A percentile compares a stretch with the other conserved stretches of the same genome.
Evolutionary conservation across 2,113 vertebrate species (phyloP).

Genomic region (Alligator mississippiensis): DNA sequence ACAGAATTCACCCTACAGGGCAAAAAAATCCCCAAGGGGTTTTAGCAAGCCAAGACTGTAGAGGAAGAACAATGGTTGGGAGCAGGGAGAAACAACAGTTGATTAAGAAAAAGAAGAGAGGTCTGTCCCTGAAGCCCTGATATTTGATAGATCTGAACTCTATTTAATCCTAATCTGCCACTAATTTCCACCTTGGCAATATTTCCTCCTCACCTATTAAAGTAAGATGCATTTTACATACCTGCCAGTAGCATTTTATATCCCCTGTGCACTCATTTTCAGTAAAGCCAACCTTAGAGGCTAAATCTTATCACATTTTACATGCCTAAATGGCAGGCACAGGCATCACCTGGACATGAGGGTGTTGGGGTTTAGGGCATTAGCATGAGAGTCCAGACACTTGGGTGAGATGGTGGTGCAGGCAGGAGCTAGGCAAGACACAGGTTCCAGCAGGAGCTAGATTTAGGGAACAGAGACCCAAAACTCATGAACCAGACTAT

Average conservation of each 20-base stretch:
- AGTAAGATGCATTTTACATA: neutral
- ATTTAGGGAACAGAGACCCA: too few species aligned
- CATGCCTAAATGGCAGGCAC: too few species aligned
- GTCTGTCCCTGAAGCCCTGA: neutral
- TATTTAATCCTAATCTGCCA: neutral
- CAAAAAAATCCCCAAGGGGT: neutral
- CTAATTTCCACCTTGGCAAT: fast-evolving
- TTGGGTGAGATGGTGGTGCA: too few species aligned
- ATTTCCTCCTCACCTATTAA: neutral
- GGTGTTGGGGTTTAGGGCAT: too few species aligned
- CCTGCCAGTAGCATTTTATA: neutral
- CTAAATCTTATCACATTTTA: too few species aligned
- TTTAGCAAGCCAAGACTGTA: neutral
- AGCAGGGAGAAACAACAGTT: neutral
- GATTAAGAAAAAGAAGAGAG: neutral
- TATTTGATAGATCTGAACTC: neutral
- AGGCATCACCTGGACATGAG: too few species aligned
- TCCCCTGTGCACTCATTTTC: neutral
- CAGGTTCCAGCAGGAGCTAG: too few species aligned
- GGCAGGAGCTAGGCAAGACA: too few species aligned
- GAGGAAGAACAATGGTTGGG: fast-evolving
- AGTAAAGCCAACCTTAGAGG: too few species aligned
- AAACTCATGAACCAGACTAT: too few species aligned
- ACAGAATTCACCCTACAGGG: neutral
- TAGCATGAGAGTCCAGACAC: too few species aligned